phyloP scores from a whole-genome alignment of 1,140 invertebrate genomes.

The Drosophila mojavensis region DNA sequence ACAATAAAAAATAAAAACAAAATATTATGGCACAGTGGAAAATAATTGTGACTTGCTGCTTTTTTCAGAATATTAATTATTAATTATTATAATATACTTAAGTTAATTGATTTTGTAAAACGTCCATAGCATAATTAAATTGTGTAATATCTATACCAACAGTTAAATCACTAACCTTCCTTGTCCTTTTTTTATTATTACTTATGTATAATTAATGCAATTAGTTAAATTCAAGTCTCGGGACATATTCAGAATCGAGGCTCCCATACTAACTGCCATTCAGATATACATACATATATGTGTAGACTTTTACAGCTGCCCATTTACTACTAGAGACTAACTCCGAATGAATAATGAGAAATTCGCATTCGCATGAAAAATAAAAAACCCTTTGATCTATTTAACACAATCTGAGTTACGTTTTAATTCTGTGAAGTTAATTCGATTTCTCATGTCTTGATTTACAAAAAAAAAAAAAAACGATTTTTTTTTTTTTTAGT shows the following conservation, averaged over 20 bases:
- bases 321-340: not conserved
- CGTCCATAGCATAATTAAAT: constrained; percentile 74
- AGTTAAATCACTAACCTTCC: constrained; percentile 4
- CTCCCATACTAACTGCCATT: constrained; percentile 26
- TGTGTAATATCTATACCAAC: constrained; percentile 37
- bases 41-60: constrained; percentile 20
- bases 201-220: constrained; percentile 43
- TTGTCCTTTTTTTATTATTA: constrained; percentile 4
- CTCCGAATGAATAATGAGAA: not conserved
- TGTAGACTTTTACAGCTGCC: not conserved
- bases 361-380: no score
- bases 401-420: not conserved
- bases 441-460: no score
- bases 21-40: not conserved
- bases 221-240: constrained; percentile 67
- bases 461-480: not conserved
- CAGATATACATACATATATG: no score
- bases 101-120: constrained; percentile 45
- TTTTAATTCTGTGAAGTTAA: not conserved
- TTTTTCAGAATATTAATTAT: constrained; percentile 14
- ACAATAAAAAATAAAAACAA: constrained; percentile 2
- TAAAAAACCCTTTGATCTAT: no score
- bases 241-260: constrained; percentile 2
- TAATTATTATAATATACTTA: constrained; percentile 30
- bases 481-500: constrained; percentile 9